A percentile compares a stretch with the other conserved stretches of the same genome.
Conservation (phyloP, 2,888 invertebrate species). For the Cataglyphis altisquamis region DNA sequence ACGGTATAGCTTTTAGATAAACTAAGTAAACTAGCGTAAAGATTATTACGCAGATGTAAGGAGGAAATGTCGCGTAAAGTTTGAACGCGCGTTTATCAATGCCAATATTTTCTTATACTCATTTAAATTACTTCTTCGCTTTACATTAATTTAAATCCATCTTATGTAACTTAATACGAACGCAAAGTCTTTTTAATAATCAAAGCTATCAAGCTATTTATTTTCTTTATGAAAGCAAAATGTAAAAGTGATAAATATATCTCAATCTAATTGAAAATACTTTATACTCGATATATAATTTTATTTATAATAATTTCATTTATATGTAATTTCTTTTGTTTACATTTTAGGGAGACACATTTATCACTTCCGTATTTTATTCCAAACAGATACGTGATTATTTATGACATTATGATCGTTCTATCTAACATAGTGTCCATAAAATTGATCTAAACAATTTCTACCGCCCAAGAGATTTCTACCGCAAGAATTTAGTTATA, state of each 20-base stretch:
- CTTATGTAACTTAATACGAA: not conserved
- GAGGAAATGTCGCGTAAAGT: conserved; percentile 17
- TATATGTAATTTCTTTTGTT: not conserved
- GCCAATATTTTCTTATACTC: not conserved
- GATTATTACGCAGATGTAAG: conserved; percentile 3
- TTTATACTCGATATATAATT: too few relatives aligned
- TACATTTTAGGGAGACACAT: not conserved
- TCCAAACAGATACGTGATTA: not conserved
- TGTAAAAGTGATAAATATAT: too few relatives aligned
- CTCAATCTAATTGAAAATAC: too few relatives aligned
- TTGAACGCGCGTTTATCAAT: not conserved
- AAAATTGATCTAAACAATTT: not conserved
- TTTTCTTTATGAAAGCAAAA: too few relatives aligned
- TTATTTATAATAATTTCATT: not conserved
- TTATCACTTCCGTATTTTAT: not conserved
- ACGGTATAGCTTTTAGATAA: conserved; percentile 32
- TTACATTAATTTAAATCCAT: not conserved
- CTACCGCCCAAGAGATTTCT: too few relatives aligned
- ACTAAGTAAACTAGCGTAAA: conserved; percentile 26
- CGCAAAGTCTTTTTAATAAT: not conserved
- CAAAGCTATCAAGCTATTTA: not conserved
- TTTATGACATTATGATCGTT: not conserved
- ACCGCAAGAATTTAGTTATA: conserved; percentile 2
- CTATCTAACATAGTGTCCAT: not conserved
- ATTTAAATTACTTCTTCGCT: not conserved